Evolutionary conservation across 1,140 invertebrate genomes (phyloP).

Genomic region (Papilio helenus): DNA sequence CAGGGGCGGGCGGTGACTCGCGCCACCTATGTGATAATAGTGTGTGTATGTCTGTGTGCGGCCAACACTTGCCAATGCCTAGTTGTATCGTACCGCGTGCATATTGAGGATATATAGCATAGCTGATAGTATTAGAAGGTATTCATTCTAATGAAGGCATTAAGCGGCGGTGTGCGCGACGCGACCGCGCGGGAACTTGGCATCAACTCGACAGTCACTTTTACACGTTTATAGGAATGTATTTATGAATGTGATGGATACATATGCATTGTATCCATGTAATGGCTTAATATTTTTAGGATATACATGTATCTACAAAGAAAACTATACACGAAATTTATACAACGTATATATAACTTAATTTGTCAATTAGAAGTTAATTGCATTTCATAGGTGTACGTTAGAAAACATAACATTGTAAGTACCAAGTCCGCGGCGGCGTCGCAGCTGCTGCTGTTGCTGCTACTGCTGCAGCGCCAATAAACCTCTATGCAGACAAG

Average conservation of each 20-base stretch:
- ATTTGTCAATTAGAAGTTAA: neutral
- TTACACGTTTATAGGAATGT: neutral
- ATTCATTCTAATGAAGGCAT: conserved; percentile 18
- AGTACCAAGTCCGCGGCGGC: neutral
- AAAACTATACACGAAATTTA: neutral
- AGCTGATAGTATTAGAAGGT: conserved; percentile 22
- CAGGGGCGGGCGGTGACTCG: neutral
- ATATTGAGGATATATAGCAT: conserved; percentile 50
- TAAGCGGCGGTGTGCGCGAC: neutral
- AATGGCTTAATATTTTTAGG: neutral
- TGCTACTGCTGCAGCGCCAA: neutral
- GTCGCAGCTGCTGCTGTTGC: neutral
- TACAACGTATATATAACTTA: neutral
- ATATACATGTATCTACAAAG: neutral
- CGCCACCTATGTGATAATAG: neutral
- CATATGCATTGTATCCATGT: neutral
- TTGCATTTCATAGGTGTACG: neutral
- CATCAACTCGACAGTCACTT: neutral
- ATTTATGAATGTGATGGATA: neutral
- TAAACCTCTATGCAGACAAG: conserved; percentile 14
- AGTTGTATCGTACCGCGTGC: conserved; percentile 61
- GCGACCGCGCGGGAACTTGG: neutral
- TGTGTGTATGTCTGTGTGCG: conserved; percentile 43
- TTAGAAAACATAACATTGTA: too few relatives aligned
- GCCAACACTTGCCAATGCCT: conserved; percentile 77